phyloP scores from a whole-genome alignment of 2,113 vertebrate species.

The Felis chaus region DNA sequence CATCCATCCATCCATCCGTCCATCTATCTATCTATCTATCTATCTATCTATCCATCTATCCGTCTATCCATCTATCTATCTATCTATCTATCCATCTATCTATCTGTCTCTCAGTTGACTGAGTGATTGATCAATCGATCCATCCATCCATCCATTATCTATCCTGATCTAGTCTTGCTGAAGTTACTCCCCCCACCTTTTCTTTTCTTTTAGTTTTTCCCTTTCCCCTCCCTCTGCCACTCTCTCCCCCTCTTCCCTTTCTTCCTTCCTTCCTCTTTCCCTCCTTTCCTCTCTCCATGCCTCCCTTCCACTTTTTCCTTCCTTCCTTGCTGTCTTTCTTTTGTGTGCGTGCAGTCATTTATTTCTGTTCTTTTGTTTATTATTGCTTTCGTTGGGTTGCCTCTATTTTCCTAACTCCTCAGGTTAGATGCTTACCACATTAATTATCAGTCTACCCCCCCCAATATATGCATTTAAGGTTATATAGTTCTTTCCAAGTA shows the following conservation, averaged over 20 bases:
- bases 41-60: no score
- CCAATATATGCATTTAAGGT: neutral
- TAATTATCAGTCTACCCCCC: neutral
- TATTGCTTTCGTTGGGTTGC: neutral
- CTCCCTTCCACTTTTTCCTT: neutral
- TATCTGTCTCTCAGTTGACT: no score
- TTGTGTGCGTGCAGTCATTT: neutral
- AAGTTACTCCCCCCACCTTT: neutral
- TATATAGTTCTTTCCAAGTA: neutral
- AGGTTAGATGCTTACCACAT: neutral
- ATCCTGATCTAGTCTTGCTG: neutral
- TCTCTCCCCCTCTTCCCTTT: neutral
- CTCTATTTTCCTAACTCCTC: neutral
- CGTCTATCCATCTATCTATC: rapidly evolving
- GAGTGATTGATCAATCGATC: no score
- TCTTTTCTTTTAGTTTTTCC: neutral
- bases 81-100: no score
- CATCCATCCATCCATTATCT: no score
- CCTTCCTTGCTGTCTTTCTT: neutral
- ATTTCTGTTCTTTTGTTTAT: neutral
- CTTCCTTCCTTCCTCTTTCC: no score
- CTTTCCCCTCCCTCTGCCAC: neutral
- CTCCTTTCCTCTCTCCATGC: no score
- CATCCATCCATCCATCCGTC: no score
- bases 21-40: no score